These are phyloP conservation scores for Cryptomyrus ogoouensis DNA, from an alignment of 2,113 vertebrate genomes.

Conservation along the genomic window DNA sequence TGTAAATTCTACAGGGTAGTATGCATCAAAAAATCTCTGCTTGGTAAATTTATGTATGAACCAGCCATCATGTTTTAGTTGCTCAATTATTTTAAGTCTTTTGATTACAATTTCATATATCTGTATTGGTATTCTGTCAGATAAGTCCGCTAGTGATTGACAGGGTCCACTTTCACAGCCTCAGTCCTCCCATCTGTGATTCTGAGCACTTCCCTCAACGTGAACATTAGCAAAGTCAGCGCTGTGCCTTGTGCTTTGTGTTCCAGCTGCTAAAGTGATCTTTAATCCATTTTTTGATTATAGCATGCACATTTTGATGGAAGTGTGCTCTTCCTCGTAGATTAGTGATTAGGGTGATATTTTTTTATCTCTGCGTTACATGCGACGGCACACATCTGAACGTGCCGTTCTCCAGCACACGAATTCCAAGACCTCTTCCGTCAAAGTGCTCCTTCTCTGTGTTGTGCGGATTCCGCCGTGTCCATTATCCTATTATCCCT, in stretches of 20 bases:
- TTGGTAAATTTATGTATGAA: neutral
- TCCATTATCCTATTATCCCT: neutral
- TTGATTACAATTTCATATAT: neutral
- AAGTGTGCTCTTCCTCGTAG: neutral
- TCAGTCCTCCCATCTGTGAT: neutral
- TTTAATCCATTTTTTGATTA: neutral
- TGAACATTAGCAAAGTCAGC: neutral
- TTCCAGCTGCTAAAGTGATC: neutral
- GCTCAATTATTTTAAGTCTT: neutral
- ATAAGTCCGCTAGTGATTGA: neutral
- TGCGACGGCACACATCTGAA: neutral
- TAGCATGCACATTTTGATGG: neutral
- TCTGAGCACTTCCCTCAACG: neutral
- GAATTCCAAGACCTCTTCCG: neutral
- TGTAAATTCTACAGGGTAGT: neutral
- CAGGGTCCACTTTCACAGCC: neutral
- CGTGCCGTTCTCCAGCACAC: neutral
- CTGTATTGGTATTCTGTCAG: neutral
- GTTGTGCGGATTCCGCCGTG: neutral
- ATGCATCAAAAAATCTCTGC: neutral
- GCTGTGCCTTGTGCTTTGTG: neutral
- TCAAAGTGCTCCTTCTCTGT: neutral
- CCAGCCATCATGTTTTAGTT: neutral
- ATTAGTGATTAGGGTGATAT: neutral
- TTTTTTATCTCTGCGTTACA: neutral